These are phyloP conservation scores for Anguilla pacifica DNA, from an alignment of 2,797 vertebrate species.

Conservation along the genomic window DNA sequence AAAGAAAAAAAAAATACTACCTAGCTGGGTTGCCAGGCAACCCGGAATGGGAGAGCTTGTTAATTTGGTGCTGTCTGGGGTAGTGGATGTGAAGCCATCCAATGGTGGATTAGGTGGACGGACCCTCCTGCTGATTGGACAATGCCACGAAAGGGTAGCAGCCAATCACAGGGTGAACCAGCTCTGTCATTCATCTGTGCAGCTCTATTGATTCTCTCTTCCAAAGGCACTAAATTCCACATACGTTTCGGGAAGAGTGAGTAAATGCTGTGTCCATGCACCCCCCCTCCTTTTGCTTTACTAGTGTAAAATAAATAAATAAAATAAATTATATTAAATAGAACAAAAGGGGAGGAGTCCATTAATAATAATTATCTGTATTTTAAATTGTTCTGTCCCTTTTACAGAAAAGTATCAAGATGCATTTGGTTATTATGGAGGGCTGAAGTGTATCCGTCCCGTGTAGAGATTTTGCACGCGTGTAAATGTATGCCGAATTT, in stretches of 20 bases:
- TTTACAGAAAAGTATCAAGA: no score
- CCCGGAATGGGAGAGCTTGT: neutral
- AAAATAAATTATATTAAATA: no score
- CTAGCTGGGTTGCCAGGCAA: neutral
- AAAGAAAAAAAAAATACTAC: neutral
- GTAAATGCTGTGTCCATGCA: neutral
- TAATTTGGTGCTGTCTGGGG: neutral
- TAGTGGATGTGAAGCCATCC: neutral
- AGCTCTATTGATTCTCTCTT: neutral
- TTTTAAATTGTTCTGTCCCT: no score
- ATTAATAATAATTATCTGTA: no score
- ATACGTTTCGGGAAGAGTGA: neutral
- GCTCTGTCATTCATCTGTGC: neutral
- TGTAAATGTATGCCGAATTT: neutral
- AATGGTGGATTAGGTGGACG: neutral
- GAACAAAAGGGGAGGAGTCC: neutral
- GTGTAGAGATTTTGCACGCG: neutral
- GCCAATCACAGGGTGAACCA: neutral
- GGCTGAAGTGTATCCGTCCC: neutral
- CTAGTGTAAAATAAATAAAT: neutral
- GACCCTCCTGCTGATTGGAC: neutral
- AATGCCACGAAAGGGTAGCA: neutral
- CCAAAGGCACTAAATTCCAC: neutral
- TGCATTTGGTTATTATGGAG: neutral
- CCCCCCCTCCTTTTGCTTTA: neutral